Conservation (phyloP, 2,113 vertebrate species). For the Pangasianodon hypophthalmus region DNA sequence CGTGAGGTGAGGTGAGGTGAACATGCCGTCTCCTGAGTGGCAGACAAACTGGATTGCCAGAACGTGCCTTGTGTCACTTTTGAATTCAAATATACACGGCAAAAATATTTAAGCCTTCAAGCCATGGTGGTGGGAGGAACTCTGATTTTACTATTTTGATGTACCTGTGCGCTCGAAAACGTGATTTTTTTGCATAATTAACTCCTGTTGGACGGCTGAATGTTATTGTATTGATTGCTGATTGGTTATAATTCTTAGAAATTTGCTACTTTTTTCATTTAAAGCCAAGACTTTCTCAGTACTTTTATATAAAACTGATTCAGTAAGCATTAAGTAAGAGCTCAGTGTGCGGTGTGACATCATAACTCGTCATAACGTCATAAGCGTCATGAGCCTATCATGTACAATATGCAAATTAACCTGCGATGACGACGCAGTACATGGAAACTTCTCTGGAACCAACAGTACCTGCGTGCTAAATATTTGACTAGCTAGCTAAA, state of each 20-base stretch:
- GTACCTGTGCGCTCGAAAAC: not conserved
- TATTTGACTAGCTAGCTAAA: not conserved
- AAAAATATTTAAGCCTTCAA: not conserved
- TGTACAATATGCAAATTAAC: not conserved
- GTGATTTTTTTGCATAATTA: not conserved
- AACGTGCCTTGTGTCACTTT: not conserved
- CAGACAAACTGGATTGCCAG: constrained; percentile 35
- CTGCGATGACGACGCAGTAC: not conserved
- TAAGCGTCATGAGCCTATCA: not conserved
- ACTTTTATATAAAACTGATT: not conserved
- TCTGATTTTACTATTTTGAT: not conserved
- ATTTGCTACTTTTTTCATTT: not conserved
- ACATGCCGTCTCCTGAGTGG: constrained; percentile 52
- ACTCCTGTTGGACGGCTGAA: not conserved
- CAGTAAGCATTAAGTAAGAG: not conserved
- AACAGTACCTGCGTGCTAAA: not conserved
- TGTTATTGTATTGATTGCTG: not conserved
- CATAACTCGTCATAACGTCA: not conserved
- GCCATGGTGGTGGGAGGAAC: not conserved
- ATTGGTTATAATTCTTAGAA: not conserved
- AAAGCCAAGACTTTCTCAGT: not conserved
- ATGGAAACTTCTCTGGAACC: not conserved
- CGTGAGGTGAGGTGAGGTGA: constrained; percentile 53
- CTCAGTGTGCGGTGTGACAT: not conserved
- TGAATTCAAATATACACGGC: not conserved